A percentile compares a stretch with the other conserved stretches of the same genome.
These are phyloP conservation scores for Drosophila merina DNA, from an alignment of 2,888 invertebrate genomes.

Conservation along the genomic window DNA sequence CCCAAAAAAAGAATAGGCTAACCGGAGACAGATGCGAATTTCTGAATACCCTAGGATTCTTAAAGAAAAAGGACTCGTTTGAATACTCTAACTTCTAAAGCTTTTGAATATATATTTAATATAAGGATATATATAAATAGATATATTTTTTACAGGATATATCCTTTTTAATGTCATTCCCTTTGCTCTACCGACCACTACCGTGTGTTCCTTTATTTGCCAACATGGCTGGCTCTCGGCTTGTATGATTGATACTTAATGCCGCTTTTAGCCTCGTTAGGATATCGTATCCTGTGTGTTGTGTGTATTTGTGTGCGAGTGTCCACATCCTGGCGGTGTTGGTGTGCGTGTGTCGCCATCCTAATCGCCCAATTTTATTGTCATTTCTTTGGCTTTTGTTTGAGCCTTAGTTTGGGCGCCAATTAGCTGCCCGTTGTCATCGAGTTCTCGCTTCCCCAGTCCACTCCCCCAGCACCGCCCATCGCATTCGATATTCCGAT, in stretches of 20 bases:
- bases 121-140: too few species aligned
- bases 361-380: conserved; percentile 70
- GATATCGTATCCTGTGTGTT: conserved; percentile 48
- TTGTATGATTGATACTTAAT: conserved; percentile 65
- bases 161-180: not conserved
- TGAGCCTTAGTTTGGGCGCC: conserved; percentile 68
- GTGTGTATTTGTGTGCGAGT: not conserved
- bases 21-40: not conserved
- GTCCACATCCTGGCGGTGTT: conserved; percentile 17
- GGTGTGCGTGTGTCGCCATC: conserved; percentile 36
- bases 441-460: conserved; percentile 31
- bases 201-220: conserved; percentile 50
- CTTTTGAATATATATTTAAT: too few species aligned
- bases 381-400: conserved; percentile 74
- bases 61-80: too few species aligned
- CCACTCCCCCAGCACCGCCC: not conserved
- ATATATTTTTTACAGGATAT: conserved; percentile 2
- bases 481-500: not conserved
- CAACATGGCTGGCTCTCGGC: conserved; percentile 40
- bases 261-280: conserved; percentile 76
- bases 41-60: not conserved
- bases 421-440: conserved; percentile 60
- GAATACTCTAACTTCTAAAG: too few species aligned
- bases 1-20: not conserved
- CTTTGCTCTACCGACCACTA: not conserved